Base-by-base conservation (phyloP, 2,888 invertebrate species). In the Dermolepida albohirtum region DNA sequence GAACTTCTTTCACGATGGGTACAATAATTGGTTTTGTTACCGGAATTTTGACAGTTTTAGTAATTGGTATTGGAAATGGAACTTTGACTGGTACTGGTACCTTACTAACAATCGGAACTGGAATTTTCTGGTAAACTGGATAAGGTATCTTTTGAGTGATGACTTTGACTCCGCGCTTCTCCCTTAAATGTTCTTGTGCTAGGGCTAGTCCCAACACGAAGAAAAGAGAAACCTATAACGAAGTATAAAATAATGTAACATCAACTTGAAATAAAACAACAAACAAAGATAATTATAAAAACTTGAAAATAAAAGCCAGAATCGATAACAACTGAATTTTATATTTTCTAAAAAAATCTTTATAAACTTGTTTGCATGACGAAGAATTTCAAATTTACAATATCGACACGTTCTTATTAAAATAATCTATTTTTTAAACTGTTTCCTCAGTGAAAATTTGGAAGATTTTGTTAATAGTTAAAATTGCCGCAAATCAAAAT, bases 61-160 rank as follows among this genome's bases (percentile, higher is more conserved):
- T 59, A 7, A 69, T 65, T 17, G 62, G 57, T n/a, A 54, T 27
- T 12, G 69, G 69, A 8, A 59, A 29, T 7, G 69, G 69, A 52
- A 69, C 52, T 43, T 69, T 69, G 12, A 69, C 65, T 1, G 69
- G 69, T 17, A 44, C 43, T 11, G 69, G 69, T 11, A 69, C 62
- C 16, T 69, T 69, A 17, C 62, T 65, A 29, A 69, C 59, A 1
- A 69, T 34, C 7, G 69, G 66, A 27, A 52, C 51, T 16, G 69
- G 69, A 29, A 69, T 62, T 11, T 65, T 65, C 34, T 52, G 43
- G 14, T 29, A 65, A n/a, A 69, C 54, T 27, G 69, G 69, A 14
- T 69, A 69, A 2, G 69, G 69, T 34, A 69, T 69, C 52, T 69
- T 69, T 40, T 69, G 69, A n/a, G 69, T 69, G 52, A 69, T 69